Base-by-base conservation (phyloP, 2,797 vertebrate genomes). In the Xyrichtys novacula region DNA sequence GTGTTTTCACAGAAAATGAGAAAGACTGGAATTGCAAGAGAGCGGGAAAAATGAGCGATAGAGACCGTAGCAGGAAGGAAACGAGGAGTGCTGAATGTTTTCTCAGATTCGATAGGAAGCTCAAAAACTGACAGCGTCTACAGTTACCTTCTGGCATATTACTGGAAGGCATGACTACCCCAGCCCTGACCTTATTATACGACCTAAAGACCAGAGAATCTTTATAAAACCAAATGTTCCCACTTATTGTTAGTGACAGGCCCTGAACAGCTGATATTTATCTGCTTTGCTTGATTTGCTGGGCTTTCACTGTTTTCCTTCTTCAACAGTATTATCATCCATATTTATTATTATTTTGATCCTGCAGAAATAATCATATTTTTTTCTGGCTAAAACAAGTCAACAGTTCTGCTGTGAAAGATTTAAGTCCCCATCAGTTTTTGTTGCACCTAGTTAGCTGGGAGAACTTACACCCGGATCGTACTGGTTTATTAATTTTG, bases 61-160 rank as follows among this genome's bases (percentile, higher is more conserved):
- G 55, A 56, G 17, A 60, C 25, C 40, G 54, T 23, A 11, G 16
- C 47, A 65, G 56, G 66, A 74, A 79, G 64, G 57, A 69, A 83
- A 52, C 17, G 1, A 1, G 55, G 20, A 48, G 62, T 49, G 36
- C 19, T 5, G 25, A 54, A 38, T 72, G 64, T 76, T 85, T 71
- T 67, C 56, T 69, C 55, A 67, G 63, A 65, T 46, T 54, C 1
- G 53, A 58, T 29, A 31, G 38, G 22, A 28, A 48, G 10, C 31
- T 53, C 9, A 16, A 26, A 40, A 31, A 16, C 52, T 56, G 14
- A 25, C 16, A 56, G 26, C 60, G 50, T 56, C 50, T 77, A 10
- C 40, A 55, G 50, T 50, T 68, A 63, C 74, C 74, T 78, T 64
- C 56, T 52, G 31, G 12, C 31, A 40, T 29, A 43, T 16, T 20